Evolutionary conservation across 1,140 invertebrate genomes (phyloP), one percentile per base, ranked within the genome.

Genomic region (Ips typographus): DNA sequence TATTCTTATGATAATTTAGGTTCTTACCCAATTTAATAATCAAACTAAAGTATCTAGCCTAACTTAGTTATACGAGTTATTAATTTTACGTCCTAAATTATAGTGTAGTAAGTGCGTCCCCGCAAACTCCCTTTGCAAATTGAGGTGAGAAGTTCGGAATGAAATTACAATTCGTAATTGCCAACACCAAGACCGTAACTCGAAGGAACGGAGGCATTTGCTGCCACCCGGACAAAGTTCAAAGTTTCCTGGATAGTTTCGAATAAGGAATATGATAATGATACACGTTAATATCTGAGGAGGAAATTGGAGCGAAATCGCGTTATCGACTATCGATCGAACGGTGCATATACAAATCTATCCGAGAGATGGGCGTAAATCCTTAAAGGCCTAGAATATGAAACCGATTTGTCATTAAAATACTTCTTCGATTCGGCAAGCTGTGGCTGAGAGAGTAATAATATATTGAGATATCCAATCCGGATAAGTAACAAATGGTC

Each of bases 401-500:
- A 22, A 22, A 22, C 22, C 22, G 22, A 22, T 22, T 22, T 22
- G 44, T 49, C 22, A 8, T 49, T 49, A 49, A 49, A 49, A 49
- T 49, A 22, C 44, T 49, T 22, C 22, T 22, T 22, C 44, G 7
- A 49, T 49, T 49, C 22, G 44, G 22, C 7, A 22, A 22, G 1
- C 44, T 49, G 44, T 22, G 44, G 44, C 44, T 49, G 44, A 49
- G 44, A 49, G 22, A 49, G 44, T 8, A 49, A 49, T 49, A 49
- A 49, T 49, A 72, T 71, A 74, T 74, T 68, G 67, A 72, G 71
- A 72, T 74, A 65, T 72, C 73, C 71, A 74, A 72, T 74, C 73
- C 71, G 71, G 73, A 74, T 74, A 72, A 74, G 73, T 74, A 74
- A 72, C 73, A 72, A 74, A 74, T 74, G 68, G 68, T 63, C 57